Evolutionary conservation across 53 echinoderm and acorn worm species (phyloP), one percentile per base, ranked within the genome.

Genomic region (Apostichopus leukothele): DNA sequence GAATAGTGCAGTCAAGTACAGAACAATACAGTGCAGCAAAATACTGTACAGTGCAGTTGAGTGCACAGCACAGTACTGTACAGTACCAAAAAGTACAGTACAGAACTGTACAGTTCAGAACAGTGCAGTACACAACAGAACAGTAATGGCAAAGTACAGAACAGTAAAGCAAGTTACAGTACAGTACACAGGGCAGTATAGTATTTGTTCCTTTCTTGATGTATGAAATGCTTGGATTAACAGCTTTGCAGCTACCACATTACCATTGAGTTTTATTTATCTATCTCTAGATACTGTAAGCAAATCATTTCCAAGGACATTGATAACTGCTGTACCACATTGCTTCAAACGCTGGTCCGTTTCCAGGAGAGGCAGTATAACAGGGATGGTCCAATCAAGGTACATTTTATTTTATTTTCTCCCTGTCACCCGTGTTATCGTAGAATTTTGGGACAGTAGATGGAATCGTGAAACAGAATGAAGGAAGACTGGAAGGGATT

Each of bases 291-390:
- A 61, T 97, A 97, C 86, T 97, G 97, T 84, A 95, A 97, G 68
- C 97, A 97, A 81, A 94, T 95, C 67, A 39, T 97, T 13, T 94
- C 94, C 86, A 94, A 97, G 81, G 97, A 97, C 79, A 97, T 97
- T 50, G 97, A 97, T 90, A 95, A 92, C n/a, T 97, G 97, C 80
- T 97, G 97, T 88, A 97, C 95, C 16, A 95, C 95, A 51, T 90
- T 97, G 12, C 90, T 97, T 20, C 97, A 95, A 27, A 88, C 94
- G 25, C 88, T 97, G 19, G 93, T 95, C 50, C 88, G 90, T 76
- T 97, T 97, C 79, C 97, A 97, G 87, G 97, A 97, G 88, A 90
- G 97, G 77, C 97, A 97, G 91, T 97, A 97, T 75, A 95, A 95
- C 89, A 97, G 95, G 86, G 97, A 97, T 66, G 87, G 87, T 50